Percentiles rank a stretch among this genome's conserved stretches.
These are phyloP conservation scores for Agrypnus murinus DNA, from an alignment of 2,888 invertebrate species.

Conservation along the genomic window DNA sequence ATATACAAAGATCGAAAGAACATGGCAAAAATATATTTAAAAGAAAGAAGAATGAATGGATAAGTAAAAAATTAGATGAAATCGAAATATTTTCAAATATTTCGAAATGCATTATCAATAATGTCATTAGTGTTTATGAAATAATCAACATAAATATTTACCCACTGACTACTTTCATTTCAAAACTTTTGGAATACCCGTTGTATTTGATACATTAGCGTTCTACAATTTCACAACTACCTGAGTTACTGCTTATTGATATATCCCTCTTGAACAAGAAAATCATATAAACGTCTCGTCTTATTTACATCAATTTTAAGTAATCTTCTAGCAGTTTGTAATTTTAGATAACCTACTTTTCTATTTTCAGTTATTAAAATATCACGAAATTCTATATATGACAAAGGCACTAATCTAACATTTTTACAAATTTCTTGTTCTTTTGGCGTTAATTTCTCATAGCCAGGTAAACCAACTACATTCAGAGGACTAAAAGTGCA, in stretches of 20 bases:
- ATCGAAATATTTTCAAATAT: no score
- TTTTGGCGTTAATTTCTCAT: slow-evolving; percentile 79
- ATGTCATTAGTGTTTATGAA: no score
- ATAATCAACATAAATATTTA: no score
- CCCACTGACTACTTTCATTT: no score
- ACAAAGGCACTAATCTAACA: slow-evolving; percentile 83
- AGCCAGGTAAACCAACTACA: slow-evolving; percentile 85
- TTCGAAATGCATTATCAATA: no score
- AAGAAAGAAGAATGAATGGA: slow-evolving; percentile 24
- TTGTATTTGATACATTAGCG: no score
- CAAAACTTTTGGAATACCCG: no score
- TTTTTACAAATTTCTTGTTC: slow-evolving; percentile 87
- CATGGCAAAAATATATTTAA: slow-evolving; percentile 22
- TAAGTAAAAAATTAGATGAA: slow-evolving; percentile 24
- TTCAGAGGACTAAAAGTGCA: slow-evolving; percentile 76
- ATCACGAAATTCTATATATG: slow-evolving; percentile 86
- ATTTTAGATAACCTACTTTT: slow-evolving; percentile 82
- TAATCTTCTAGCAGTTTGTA: slow-evolving; percentile 87
- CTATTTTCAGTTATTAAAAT: slow-evolving; percentile 84
- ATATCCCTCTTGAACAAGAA: slow-evolving; percentile 82
- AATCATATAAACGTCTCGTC: slow-evolving; percentile 90
- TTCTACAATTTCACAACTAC: no score
- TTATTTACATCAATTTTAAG: slow-evolving; percentile 96
- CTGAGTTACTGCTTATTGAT: slow-evolving; percentile 74
- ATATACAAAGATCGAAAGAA: slow-evolving; percentile 22